These are phyloP conservation scores for Sarcophaga carnaria DNA, from an alignment of 2,888 invertebrate species.

Conservation along the genomic window DNA sequence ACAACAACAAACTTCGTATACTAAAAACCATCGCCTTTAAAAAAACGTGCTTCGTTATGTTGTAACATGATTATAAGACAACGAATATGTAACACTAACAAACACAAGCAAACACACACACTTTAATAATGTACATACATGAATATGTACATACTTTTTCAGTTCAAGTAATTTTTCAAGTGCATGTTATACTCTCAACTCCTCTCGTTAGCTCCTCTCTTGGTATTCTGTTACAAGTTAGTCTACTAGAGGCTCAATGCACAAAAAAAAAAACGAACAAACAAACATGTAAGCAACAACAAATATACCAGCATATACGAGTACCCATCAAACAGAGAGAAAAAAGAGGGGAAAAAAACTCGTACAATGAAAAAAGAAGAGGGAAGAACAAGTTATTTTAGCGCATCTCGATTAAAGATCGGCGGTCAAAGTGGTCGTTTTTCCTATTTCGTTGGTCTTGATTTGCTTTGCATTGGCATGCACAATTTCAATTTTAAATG, in stretches of 20 bases:
- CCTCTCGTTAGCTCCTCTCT: constrained; percentile 24
- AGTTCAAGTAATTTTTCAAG: constrained; percentile 46
- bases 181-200: constrained; percentile 58
- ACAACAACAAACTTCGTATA: neutral
- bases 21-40: neutral
- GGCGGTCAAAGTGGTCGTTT: constrained; percentile 15
- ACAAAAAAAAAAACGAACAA: neutral
- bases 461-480: neutral
- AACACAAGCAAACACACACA: neutral
- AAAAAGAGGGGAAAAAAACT: neutral
- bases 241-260: constrained; percentile 23
- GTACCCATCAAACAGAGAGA: neutral
- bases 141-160: neutral
- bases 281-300: neutral
- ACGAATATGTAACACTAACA: neutral
- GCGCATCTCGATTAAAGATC: constrained; percentile 55
- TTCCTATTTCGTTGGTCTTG: constrained; percentile 8
- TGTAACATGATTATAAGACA: constrained; percentile 58
- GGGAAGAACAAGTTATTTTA: constrained; percentile 64
- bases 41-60: constrained; percentile 58
- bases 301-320: neutral
- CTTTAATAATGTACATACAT: neutral
- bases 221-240: constrained; percentile 55
- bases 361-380: too few species aligned
- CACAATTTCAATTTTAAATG: neutral